Evolutionary conservation across 2,888 invertebrate genomes (phyloP).

Genomic region (Archips crataeganus): DNA sequence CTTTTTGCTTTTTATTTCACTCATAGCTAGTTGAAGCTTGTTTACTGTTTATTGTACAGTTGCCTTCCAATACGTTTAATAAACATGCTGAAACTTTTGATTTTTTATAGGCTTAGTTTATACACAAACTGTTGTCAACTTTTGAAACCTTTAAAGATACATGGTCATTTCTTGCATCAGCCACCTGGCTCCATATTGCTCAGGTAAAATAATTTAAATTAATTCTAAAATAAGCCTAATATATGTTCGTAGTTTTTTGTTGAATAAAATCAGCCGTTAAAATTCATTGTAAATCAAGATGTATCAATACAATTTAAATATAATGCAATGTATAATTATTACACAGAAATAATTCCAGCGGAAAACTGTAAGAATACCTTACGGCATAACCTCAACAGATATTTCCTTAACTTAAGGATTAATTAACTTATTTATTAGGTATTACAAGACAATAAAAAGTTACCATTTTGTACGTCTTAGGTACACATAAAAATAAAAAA

Average conservation of each 20-base stretch:
- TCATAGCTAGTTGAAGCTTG: too few species aligned
- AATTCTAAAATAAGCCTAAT: neutral
- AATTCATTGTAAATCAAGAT: neutral
- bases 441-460: neutral
- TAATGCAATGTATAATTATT: neutral
- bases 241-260: neutral
- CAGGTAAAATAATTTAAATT: neutral
- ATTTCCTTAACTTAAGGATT: neutral
- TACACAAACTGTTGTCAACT: neutral
- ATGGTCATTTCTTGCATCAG: slow-evolving; percentile 18
- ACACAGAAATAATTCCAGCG: neutral
- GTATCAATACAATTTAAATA: neutral
- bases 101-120: too few species aligned
- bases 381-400: slow-evolving; percentile 15
- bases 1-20: too few species aligned
- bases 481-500: neutral
- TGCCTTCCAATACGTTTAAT: too few species aligned
- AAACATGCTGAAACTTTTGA: too few species aligned
- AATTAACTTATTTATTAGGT: neutral
- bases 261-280: neutral
- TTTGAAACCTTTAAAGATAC: neutral
- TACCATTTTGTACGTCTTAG: slow-evolving; percentile 26
- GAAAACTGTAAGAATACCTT: neutral
- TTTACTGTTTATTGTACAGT: too few species aligned
- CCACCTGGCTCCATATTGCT: neutral